Evolutionary conservation across 1,140 invertebrate species (phyloP), one percentile per base, ranked within the genome.

Genomic region (Drosophila mojavensis): DNA sequence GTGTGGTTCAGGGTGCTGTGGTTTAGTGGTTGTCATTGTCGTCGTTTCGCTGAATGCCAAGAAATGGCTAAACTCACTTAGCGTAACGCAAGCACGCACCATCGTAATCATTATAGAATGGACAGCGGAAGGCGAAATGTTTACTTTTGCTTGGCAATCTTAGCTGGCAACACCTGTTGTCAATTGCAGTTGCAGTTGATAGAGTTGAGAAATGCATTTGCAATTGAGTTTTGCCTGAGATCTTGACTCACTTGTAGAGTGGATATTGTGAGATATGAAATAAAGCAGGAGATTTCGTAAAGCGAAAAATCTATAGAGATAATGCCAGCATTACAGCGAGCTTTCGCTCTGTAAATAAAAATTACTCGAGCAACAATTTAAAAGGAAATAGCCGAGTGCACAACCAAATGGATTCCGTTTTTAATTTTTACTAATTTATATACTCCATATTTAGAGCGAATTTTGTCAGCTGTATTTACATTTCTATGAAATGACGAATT

Each of bases 21-120:
- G 68, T 51, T 65, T 43, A 54, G 58, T 54, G 41, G 36, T 39
- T 59, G 50, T 41, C 67, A 7, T 43, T 33, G 45, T 24, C 13
- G 28, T 24, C 33, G 47, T 20, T 30, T 48, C 15, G 30, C 47
- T 60, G 55, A 64, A 70, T 63, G 41, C 55, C 54, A 82, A 58
- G 67, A 63, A 68, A 70, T 66, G 72, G 71, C 82, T 68, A 48
- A 81, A 76, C 72, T 72, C 66, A 63, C 71, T 79, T 64, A 78
- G 69, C 75, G 69, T 56, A n/a, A 53, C 30, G n/a, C 39, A 73
- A 36, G 61, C 64, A 62, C 51, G 56, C 50, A 74, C 75, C 79
- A 74, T 80, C 68, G 61, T 77, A 75, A 66, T 66, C 28, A 66
- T 55, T 54, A 56, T 60, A 74, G 20, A 24, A 73, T 62, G 60